phyloP scores from a whole-genome alignment of 1,140 invertebrate genomes.

The Kradibia gibbosae region DNA sequence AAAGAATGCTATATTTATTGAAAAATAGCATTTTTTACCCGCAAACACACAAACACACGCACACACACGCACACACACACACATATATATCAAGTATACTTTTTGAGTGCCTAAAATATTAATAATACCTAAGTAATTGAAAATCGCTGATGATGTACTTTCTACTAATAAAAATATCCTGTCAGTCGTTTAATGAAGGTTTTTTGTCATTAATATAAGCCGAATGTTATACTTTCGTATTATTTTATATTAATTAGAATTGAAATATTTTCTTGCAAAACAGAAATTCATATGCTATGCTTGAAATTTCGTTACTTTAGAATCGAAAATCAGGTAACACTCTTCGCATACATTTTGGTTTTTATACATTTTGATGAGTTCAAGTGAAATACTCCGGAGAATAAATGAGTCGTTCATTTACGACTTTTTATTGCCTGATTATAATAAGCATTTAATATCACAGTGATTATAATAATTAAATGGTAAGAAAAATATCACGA shows the following conservation, averaged over 20 bases:
- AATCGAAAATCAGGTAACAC: neutral
- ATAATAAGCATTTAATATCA: neutral
- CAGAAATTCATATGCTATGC: neutral
- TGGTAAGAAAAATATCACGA: neutral
- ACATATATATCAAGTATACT: too few relatives aligned
- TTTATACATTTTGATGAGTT: constrained; percentile 5
- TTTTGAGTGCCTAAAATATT: neutral
- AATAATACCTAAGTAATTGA: neutral
- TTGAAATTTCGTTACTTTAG: constrained; percentile 5
- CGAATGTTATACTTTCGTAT: too few relatives aligned
- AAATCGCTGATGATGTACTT: neutral
- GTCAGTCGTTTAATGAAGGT: neutral
- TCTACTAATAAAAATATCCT: neutral
- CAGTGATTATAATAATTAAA: neutral
- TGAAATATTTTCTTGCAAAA: neutral
- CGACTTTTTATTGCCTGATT: neutral
- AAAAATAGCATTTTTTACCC: too few relatives aligned
- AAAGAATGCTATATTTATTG: too few relatives aligned
- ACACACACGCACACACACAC: too few relatives aligned
- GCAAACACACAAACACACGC: too few relatives aligned
- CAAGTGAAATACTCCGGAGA: neutral
- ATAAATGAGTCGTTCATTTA: constrained; percentile 1
- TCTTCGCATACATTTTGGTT: neutral
- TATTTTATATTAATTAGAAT: too few relatives aligned
- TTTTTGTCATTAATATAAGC: neutral